These are phyloP conservation scores for Chiloscyllium punctatum DNA, from an alignment of 2,797 vertebrate species.

Conservation along the genomic window DNA sequence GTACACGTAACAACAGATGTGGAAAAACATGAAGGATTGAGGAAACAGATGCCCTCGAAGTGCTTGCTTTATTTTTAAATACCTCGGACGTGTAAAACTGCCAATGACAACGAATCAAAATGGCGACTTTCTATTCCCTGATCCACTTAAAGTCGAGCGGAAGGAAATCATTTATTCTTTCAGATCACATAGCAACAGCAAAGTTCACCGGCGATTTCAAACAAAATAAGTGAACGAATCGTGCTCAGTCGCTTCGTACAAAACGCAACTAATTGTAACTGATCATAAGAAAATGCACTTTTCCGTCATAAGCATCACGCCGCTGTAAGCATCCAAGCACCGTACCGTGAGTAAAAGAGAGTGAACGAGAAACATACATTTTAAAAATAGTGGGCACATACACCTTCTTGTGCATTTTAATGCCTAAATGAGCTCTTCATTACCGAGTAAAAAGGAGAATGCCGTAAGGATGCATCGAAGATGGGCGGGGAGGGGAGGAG, in stretches of 20 bases:
- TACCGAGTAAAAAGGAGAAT: not conserved
- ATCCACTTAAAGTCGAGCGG: not conserved
- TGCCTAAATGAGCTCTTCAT: not conserved
- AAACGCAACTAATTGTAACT: not conserved
- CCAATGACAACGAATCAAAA: slow-evolving; percentile 22
- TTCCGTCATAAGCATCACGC: not conserved
- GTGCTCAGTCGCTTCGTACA: not conserved
- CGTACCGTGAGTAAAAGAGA: not conserved
- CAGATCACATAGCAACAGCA: not conserved
- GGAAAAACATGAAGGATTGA: not conserved
- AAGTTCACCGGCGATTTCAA: not conserved
- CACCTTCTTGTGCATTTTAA: not conserved
- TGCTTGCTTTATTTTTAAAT: not conserved
- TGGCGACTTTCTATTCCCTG: slow-evolving; percentile 21
- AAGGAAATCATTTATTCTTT: not conserved
- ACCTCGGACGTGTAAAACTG: not conserved
- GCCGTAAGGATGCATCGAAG: not conserved
- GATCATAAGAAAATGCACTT: not conserved
- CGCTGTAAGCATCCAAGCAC: not conserved
- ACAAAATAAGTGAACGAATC: not conserved
- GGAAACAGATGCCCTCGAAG: not conserved
- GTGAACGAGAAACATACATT: not conserved
- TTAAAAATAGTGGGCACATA: not conserved
- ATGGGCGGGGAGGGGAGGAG: too few relatives aligned
- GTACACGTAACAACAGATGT: not conserved